A percentile compares a stretch with the other conserved stretches of the same genome.
Conservation (phyloP, 2,113 vertebrate species). For the Cebus imitator region DNA sequence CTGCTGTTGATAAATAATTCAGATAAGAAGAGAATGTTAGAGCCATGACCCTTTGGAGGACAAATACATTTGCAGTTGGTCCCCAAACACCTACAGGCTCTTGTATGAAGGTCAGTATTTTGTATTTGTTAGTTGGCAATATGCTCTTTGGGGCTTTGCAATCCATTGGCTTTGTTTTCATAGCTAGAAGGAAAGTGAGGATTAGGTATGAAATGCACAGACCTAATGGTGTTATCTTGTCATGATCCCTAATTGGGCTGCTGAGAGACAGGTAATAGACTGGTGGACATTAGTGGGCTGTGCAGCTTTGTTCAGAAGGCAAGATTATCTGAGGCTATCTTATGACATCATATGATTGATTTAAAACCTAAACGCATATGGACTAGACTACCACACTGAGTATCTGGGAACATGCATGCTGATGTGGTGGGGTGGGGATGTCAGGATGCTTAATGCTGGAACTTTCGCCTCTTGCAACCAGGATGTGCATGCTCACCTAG, state of each 20-base stretch:
- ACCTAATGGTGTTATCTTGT: neutral
- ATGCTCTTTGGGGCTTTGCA: neutral
- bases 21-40: slow-evolving; percentile 36
- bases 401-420: neutral
- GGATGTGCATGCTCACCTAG: neutral
- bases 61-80: slow-evolving; percentile 20
- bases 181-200: neutral
- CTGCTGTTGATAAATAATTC: slow-evolving; percentile 66
- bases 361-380: neutral
- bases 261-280: slow-evolving; percentile 13
- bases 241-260: neutral
- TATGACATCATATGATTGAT: neutral
- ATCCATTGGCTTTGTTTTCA: neutral
- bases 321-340: neutral
- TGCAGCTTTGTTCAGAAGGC: slow-evolving; percentile 23
- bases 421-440: neutral
- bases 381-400: neutral
- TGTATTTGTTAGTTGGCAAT: neutral
- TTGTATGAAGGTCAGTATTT: slow-evolving; percentile 36
- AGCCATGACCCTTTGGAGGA: neutral
- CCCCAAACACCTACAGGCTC: neutral
- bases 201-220: neutral
- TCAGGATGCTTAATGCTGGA: neutral
- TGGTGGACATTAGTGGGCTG: neutral
- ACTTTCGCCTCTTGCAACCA: neutral